A percentile compares a stretch with the other conserved stretches of the same genome.
phyloP scores from a whole-genome alignment of 2,888 invertebrate species.

The Sialis fuliginosa region DNA sequence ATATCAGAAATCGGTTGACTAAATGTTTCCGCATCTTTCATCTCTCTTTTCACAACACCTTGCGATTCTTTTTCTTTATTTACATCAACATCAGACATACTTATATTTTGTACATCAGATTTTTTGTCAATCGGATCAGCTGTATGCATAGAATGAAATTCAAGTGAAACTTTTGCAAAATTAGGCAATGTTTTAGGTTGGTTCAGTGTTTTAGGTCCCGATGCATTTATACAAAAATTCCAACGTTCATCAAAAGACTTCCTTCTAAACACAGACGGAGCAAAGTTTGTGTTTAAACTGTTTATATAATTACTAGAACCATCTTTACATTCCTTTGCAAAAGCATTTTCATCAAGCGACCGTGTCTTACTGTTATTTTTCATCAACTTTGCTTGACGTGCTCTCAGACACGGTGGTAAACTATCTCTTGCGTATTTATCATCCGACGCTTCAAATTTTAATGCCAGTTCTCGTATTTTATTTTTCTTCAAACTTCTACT shows the following conservation, averaged over 20 bases:
- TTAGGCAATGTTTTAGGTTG: slow-evolving; percentile 34
- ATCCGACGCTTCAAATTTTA: slow-evolving; percentile 34
- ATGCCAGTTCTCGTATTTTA: slow-evolving; percentile 39
- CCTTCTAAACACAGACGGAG: slow-evolving; percentile 24
- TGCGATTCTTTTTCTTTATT: not conserved
- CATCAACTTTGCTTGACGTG: slow-evolving; percentile 34
- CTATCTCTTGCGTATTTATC: slow-evolving; percentile 19
- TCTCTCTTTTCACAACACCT: not conserved
- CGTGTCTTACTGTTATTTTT: slow-evolving; percentile 45
- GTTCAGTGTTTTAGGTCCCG: slow-evolving; percentile 34
- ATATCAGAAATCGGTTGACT: not conserved
- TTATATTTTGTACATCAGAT: not conserved
- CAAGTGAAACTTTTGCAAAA: slow-evolving; percentile 1
- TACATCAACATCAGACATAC: not conserved
- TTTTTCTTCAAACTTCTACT: not conserved
- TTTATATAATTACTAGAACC: not conserved
- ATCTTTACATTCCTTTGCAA: slow-evolving; percentile 33
- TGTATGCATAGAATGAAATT: slow-evolving; percentile 3
- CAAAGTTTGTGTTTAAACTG: not conserved
- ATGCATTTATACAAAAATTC: slow-evolving; percentile 19
- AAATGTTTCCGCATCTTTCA: too few relatives aligned
- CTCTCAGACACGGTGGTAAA: slow-evolving; percentile 40
- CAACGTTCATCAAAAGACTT: slow-evolving; percentile 36
- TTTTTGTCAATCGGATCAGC: not conserved
- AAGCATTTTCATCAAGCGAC: slow-evolving; percentile 57